Evolutionary conservation across 2,113 vertebrate species (phyloP), one percentile per base, ranked within the genome.

Genomic region (Theropithecus gelada): DNA sequence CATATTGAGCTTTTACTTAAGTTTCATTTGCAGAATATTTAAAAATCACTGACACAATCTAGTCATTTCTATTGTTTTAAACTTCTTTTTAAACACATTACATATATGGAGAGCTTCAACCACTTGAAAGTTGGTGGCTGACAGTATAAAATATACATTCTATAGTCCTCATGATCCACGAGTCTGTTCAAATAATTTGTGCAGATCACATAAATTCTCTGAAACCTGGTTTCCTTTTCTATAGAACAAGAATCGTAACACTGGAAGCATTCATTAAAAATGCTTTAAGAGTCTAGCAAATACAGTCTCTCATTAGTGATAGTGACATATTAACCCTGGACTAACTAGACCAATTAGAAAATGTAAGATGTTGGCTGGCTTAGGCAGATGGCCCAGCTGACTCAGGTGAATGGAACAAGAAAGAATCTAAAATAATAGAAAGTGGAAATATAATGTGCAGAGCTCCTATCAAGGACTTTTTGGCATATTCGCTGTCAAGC

Each of bases 21-120:
- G 48, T 87, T 75, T 90, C 81, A 88, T 45, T 94, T 87, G 48
- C 52, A 96, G 96, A 86, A 85, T 83, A 70, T 11, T 84, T 92
- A 8, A 61, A 91, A 90, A 48, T 72, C 57, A 90, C 17, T 70
- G 40, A 72, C 64, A 80, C 5, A 79, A 79, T 73, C 40, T 12
- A 68, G n/a, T 68, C 40, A 64, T 35, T 43, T 9, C n/a, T 20
- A 16, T 20, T 75, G 70, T 43, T 92, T 83, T 79, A 89, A 96
- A 83, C 32, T 66, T 96, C 70, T 38, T 40, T 79, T 76, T 25
- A 55, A 64, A 32, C 3, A 64, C 3, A 43, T 55, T 27, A 64
- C 30, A 59, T 72, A 86, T 7, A 83, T 3, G 6, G 8, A 79
- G 52, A 86, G 20, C 38, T 94, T 76, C 43, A 43, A 80, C 10